Conservation (phyloP, 2,797 vertebrate species). For the Syngnathus acus region DNA sequence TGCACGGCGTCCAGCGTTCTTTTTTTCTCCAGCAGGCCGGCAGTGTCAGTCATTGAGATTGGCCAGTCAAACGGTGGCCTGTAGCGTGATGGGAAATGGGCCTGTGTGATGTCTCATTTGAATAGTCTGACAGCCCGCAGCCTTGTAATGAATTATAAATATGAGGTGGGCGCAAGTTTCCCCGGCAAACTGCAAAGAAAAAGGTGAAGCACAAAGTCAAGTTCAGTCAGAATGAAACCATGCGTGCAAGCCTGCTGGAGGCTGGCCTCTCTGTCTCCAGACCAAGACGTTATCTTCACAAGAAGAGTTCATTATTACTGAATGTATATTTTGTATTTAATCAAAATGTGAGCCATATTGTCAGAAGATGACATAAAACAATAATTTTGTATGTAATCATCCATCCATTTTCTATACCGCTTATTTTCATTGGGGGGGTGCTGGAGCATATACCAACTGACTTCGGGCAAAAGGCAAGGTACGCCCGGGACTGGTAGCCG, state of each 20-base stretch:
- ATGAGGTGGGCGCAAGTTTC: constrained; percentile 53
- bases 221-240: constrained; percentile 33
- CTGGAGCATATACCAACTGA: background rate
- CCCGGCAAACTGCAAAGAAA: constrained; percentile 58
- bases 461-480: background rate
- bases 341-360: background rate
- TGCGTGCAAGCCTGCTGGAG: constrained; percentile 22
- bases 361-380: background rate
- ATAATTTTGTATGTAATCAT: background rate
- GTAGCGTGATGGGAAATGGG: constrained; percentile 46
- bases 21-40: constrained; percentile 22
- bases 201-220: constrained; percentile 61
- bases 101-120: constrained; percentile 65
- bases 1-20: background rate
- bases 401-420: background rate
- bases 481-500: background rate
- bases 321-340: background rate
- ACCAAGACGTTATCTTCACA: constrained; percentile 10
- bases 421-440: background rate
- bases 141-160: constrained; percentile 70
- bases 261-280: constrained; percentile 21
- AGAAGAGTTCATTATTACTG: constrained; percentile 2
- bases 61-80: constrained; percentile 41
- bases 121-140: constrained; percentile 67
- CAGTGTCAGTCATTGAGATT: constrained; percentile 46